Conservation (phyloP, 2,888 invertebrate genomes). For the Lasioglossum malachurum region DNA sequence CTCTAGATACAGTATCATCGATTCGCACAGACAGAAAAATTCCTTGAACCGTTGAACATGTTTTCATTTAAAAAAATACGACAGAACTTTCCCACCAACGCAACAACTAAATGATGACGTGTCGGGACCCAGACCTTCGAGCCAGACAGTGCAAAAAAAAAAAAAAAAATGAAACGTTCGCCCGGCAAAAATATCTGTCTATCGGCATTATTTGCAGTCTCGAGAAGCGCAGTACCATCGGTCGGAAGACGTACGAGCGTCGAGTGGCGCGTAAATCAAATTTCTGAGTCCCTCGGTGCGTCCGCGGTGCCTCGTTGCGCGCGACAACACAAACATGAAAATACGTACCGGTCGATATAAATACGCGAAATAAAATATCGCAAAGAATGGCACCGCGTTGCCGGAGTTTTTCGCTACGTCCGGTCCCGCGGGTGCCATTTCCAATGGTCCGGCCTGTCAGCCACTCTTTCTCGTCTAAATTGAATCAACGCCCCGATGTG, state of each 20-base stretch:
- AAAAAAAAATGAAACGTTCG: background rate
- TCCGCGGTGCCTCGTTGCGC: slow-evolving; percentile 41
- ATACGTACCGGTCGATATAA: slow-evolving; percentile 72
- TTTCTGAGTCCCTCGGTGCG: slow-evolving; percentile 80
- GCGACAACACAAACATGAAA: slow-evolving; percentile 48
- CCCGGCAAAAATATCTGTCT: slow-evolving; percentile 7
- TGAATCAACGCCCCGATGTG: slow-evolving; percentile 73
- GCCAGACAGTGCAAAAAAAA: background rate
- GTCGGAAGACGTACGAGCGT: slow-evolving; percentile 79
- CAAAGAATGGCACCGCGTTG: slow-evolving; percentile 69
- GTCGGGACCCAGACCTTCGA: background rate
- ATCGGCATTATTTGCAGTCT: slow-evolving; percentile 26
- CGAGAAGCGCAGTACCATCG: slow-evolving; percentile 7
- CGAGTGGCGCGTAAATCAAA: slow-evolving; percentile 83
- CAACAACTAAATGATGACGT: background rate
- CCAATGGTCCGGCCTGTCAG: slow-evolving; percentile 67
- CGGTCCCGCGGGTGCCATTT: slow-evolving; percentile 79
- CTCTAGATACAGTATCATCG: too few relatives aligned
- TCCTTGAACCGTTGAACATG: too few relatives aligned
- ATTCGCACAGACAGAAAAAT: too few relatives aligned
- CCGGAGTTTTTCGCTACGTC: slow-evolving; percentile 47
- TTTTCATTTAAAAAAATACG: too few relatives aligned
- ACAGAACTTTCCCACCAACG: too few relatives aligned
- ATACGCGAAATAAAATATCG: slow-evolving; percentile 78
- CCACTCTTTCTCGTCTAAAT: slow-evolving; percentile 69